Percentiles rank a stretch among this genome's conserved stretches.
phyloP scores from a whole-genome alignment of 2,113 vertebrate species.

The Prochilodus magdalenae region DNA sequence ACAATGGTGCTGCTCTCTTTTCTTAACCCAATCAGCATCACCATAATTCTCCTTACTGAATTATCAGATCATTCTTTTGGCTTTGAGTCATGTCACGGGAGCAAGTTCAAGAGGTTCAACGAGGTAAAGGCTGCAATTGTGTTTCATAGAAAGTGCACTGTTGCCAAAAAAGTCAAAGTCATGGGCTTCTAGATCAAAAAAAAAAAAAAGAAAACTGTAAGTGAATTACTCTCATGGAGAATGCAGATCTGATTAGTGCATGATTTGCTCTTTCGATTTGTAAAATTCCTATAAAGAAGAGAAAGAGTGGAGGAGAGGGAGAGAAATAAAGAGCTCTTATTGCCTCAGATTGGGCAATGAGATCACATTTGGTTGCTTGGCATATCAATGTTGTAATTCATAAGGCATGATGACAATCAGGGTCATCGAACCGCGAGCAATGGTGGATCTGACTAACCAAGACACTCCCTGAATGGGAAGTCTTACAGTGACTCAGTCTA shows the following conservation, averaged over 20 bases:
- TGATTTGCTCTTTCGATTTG: slow-evolving; percentile 44
- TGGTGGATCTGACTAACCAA: background rate
- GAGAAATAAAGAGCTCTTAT: background rate
- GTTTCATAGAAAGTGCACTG: slow-evolving; percentile 31
- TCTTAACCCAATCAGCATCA: slow-evolving; percentile 49
- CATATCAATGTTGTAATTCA: slow-evolving; percentile 23
- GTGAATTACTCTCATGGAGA: slow-evolving; percentile 35
- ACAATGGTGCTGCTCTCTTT: slow-evolving; percentile 19
- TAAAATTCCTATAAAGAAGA: slow-evolving; percentile 39
- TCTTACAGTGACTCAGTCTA: no score
- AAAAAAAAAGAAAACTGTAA: slow-evolving; percentile 17
- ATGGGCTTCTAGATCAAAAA: slow-evolving; percentile 36
- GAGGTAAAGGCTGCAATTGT: slow-evolving; percentile 45
- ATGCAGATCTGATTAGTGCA: slow-evolving; percentile 42
- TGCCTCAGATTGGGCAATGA: background rate
- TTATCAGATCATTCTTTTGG: slow-evolving; percentile 45
- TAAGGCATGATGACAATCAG: slow-evolving; percentile 28
- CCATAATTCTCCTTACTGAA: slow-evolving; percentile 51
- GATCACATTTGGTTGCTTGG: slow-evolving; percentile 36
- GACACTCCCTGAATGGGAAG: background rate
- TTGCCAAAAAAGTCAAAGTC: slow-evolving; percentile 38
- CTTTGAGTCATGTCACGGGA: slow-evolving; percentile 26
- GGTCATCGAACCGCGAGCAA: slow-evolving; percentile 22
- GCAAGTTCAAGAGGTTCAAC: slow-evolving; percentile 32
- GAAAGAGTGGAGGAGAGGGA: background rate